Evolutionary conservation across 1,140 invertebrate species (phyloP), one percentile per base, ranked within the genome.

Genomic region (Drosophila kurseongensis): DNA sequence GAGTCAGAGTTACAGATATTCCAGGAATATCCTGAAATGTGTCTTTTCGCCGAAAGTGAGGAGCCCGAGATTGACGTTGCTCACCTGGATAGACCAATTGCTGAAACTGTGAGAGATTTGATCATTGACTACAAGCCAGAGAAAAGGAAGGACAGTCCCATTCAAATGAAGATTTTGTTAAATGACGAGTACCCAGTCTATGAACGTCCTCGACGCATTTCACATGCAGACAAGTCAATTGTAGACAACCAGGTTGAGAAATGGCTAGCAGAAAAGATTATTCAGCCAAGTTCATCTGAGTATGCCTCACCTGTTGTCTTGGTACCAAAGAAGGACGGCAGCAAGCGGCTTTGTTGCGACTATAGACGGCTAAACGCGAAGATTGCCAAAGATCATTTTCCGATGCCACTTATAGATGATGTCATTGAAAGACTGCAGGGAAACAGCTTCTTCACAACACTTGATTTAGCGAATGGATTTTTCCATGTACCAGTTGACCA

Each of bases 401-500:
- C 23, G 23, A 23, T 23, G 2, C 23, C 23, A 23, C 23, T 23
- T 23, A 23, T 23, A 23, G 23, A 23, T 23, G 23, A 23, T 23
- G 23, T 23, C 23, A 23, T 23, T 23, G 23, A 23, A 23, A 23
- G 23, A 4, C 23, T 23, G 23, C 23, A 23, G 23, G 23, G 23
- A 23, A 23, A 23, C 3, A 23, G 9, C 16, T 23, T 18, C 2
- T 23, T 23, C 23, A 23, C 23, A 23, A 23, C 23, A 23, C 23
- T 18, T 45, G 42, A 18, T 13, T 16, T 16, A 45, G 16, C 14
- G 42, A 45, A 45, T 45, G 7, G 42, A 23, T 45, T 45, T 45
- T 45, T 45, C 42, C 8, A 45, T 45, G 42, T 45, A 16, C 42
- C 42, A 45, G 42, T 18, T 45, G 16, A 45, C 13, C 41, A 7